These are phyloP conservation scores for Vimba vimba DNA, from an alignment of 2,113 vertebrate genomes.

Conservation along the genomic window DNA sequence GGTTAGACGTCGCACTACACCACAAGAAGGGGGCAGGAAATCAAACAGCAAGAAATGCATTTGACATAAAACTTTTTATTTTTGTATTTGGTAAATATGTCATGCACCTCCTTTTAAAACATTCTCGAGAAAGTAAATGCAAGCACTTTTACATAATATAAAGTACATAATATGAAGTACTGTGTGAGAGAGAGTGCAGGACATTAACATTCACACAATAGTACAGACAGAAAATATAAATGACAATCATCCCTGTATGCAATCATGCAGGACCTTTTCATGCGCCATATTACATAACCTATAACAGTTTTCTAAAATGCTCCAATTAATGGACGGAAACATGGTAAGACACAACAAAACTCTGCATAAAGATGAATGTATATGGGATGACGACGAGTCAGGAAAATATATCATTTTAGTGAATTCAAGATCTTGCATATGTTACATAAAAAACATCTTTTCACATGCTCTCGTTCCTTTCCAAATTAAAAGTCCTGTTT, in stretches of 20 bases:
- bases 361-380: background rate
- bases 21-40: conserved; percentile 15
- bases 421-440: background rate
- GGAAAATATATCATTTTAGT: background rate
- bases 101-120: conserved; percentile 40
- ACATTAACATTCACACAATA: conserved; percentile 15
- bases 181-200: conserved; percentile 10
- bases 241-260: background rate
- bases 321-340: background rate
- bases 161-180: background rate
- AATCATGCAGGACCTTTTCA: conserved; percentile 35
- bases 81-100: background rate
- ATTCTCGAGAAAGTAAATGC: conserved; percentile 36
- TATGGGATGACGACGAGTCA: background rate
- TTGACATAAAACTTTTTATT: conserved; percentile 44
- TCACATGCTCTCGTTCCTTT: conserved; percentile 25
- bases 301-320: background rate
- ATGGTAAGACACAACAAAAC: background rate
- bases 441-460: conserved; percentile 20
- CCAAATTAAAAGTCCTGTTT: background rate
- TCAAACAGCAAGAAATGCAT: conserved; percentile 41
- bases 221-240: background rate
- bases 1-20: conserved; percentile 38
- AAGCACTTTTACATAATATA: conserved; percentile 9
- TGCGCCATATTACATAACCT: conserved; percentile 33